A percentile compares a stretch with the other conserved stretches of the same genome.
phyloP scores from a whole-genome alignment of 2,113 vertebrate species.

The Dipodomys ordii region DNA sequence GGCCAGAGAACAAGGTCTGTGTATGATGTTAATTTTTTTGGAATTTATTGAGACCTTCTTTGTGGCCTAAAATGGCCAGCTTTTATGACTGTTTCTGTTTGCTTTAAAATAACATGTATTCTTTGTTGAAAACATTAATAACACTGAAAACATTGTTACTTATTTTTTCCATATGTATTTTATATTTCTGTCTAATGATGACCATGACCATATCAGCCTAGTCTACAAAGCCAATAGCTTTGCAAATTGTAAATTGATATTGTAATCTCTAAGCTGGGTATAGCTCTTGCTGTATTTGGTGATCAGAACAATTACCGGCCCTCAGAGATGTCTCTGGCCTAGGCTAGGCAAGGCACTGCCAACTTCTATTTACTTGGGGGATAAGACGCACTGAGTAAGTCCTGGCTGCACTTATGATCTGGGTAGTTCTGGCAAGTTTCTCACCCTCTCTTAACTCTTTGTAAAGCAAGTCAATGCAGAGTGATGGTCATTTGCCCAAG shows the following conservation, averaged over 20 bases:
- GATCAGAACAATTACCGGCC: neutral
- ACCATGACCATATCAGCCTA: neutral
- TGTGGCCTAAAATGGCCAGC: neutral
- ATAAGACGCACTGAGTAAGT: neutral
- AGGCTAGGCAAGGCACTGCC: neutral
- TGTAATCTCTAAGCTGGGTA: neutral
- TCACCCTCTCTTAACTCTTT: neutral
- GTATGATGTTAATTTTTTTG: neutral
- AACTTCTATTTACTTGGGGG: neutral
- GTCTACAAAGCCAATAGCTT: neutral
- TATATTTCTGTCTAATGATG: neutral
- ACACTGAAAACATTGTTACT: neutral
- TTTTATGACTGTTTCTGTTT: neutral
- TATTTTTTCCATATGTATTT: neutral
- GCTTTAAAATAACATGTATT: constrained; percentile 13
- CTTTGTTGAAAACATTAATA: neutral
- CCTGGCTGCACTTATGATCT: neutral
- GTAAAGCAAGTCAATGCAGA: neutral
- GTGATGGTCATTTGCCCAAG: neutral
- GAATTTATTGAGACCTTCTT: neutral
- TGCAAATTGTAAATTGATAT: neutral
- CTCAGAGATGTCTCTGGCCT: neutral
- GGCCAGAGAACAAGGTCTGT: neutral
- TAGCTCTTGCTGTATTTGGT: neutral
- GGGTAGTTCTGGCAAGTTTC: neutral